Base-by-base conservation (phyloP, 1,140 invertebrate genomes). In the Ceratosolen fusciceps region DNA sequence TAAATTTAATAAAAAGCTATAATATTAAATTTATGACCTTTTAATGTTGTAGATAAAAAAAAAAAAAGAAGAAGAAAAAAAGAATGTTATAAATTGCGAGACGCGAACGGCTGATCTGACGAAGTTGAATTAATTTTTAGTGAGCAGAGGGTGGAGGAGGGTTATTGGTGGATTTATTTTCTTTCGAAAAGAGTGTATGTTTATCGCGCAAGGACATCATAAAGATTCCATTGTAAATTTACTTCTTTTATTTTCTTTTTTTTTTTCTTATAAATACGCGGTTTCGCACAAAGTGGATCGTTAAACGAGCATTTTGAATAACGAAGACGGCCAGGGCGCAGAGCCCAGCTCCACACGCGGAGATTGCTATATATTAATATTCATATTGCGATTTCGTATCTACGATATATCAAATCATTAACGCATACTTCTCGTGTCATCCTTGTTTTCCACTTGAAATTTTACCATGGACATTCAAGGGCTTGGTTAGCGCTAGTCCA, bases 251-350 rank as follows among this genome's bases (percentile, higher is more conserved):
- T n/a, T n/a, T n/a, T n/a, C n/a, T n/a, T n/a, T n/a, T n/a, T n/a
- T n/a, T n/a, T n/a, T n/a, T n/a, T n/a, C n/a, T n/a, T n/a, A n/a
- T n/a, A n/a, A 37, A 65, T 65, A 37, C 37, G 26, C 26, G 14
- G 29, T 16, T 65, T 65, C 34, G n/a, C 19, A 65, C 19, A 9
- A 65, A 65, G 60, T 65, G 16, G 5, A 65, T 37, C 31, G 34
- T 65, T 37, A 37, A 65, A n/a, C 14, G 37, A 65, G n/a, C n/a
- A 65, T 62, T 65, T 65, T 65, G 16, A 37, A 65, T n/a, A 65
- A n/a, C 60, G 60, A 65, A 65, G 31, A 37, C n/a, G 16, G n/a
- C 2, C 14, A 62, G 3, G 21, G 4, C 31, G 26, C 60, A 37
- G 0, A 8, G 31, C 31, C 37, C 12, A 62, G 29, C 16, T 10